phyloP scores from a whole-genome alignment of 2,888 invertebrate genomes.

The Acrobasis consociella region DNA sequence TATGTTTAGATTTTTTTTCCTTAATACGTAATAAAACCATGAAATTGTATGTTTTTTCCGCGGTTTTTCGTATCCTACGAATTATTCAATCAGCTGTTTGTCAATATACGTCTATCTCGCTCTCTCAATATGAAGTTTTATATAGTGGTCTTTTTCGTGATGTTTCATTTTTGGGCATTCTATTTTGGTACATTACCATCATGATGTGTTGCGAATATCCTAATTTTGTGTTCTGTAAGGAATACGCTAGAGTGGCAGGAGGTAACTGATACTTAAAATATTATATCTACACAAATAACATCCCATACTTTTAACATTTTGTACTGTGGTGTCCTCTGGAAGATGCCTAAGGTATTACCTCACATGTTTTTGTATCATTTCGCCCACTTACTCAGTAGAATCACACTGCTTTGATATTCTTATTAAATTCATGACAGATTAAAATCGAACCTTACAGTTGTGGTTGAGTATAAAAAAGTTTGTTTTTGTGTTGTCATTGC shows the following conservation, averaged over 20 bases:
- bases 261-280: constrained; percentile 50
- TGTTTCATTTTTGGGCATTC: constrained; percentile 79
- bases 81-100: constrained; percentile 75
- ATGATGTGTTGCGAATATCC: constrained; percentile 73
- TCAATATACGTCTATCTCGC: constrained; percentile 67
- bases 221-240: constrained; percentile 68
- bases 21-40: constrained; percentile 22
- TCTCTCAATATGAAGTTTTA: constrained; percentile 51
- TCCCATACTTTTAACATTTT: constrained; percentile 11
- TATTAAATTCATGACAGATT: constrained; percentile 1
- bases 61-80: constrained; percentile 31
- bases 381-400: constrained; percentile 2
- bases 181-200: constrained; percentile 82
- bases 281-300: constrained; percentile 12
- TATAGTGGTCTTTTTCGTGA: constrained; percentile 64
- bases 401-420: background rate
- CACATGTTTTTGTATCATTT: constrained; percentile 10
- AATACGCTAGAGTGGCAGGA: constrained; percentile 55
- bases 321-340: background rate
- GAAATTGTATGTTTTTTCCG: constrained; percentile 29
- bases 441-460: constrained; percentile 1
- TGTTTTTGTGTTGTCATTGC: background rate
- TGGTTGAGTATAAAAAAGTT: background rate
- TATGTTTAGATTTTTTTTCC: constrained; percentile 16
- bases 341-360: constrained; percentile 20